A percentile compares a stretch with the other conserved stretches of the same genome.
Conservation (phyloP, 2,888 invertebrate species). For the Cerastis leucographa region DNA sequence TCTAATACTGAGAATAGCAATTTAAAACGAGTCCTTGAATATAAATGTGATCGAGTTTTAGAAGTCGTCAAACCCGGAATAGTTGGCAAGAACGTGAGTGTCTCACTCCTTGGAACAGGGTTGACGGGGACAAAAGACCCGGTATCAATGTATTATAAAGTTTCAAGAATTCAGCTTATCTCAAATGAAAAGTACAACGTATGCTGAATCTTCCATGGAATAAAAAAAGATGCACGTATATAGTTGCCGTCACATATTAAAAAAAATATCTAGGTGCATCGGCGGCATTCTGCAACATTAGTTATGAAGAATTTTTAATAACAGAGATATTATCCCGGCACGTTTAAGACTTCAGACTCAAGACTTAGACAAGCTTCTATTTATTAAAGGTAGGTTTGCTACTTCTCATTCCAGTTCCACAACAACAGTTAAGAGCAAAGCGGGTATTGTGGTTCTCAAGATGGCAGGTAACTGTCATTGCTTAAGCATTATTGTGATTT, state of each 20-base stretch:
- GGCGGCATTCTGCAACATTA: constrained; percentile 1
- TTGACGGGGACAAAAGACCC: constrained; percentile 43
- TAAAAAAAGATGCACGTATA: background rate
- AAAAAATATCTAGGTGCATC: constrained; percentile 4
- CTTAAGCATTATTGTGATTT: constrained; percentile 44
- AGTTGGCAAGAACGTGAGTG: constrained; percentile 63
- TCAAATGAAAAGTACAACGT: constrained; percentile 25
- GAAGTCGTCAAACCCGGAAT: constrained; percentile 68
- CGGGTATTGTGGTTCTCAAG: constrained; percentile 31
- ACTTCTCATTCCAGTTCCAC: constrained; percentile 28
- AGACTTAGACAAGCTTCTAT: constrained; percentile 16
- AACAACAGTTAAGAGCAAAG: constrained; percentile 33
- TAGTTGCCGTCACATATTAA: background rate
- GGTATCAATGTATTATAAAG: constrained; percentile 35
- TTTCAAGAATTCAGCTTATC: constrained; percentile 25
- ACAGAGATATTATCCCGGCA: background rate
- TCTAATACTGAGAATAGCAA: constrained; percentile 60
- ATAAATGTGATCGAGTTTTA: constrained; percentile 69
- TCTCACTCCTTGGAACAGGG: constrained; percentile 57
- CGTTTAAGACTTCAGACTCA: constrained; percentile 14
- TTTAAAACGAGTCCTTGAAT: constrained; percentile 68
- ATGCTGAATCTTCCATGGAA: background rate
- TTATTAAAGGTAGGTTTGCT: constrained; percentile 29
- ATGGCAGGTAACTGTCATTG: constrained; percentile 43
- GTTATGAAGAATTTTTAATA: constrained; percentile 24